A percentile compares a stretch with the other conserved stretches of the same genome.
Conservation (phyloP, 2,888 invertebrate genomes). For the Deroplatys truncata region DNA sequence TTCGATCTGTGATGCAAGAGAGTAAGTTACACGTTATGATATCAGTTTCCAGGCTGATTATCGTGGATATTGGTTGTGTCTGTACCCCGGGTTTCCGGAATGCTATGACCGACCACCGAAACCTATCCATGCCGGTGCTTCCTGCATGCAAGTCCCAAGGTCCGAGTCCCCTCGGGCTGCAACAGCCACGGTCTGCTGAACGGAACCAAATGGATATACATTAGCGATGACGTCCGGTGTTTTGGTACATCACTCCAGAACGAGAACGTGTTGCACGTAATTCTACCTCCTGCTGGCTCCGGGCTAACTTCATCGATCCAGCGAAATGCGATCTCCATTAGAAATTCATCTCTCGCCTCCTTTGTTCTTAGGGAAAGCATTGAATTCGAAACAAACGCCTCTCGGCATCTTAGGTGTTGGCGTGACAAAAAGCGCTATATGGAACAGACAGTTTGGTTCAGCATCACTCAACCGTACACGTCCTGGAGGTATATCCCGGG, state of each 20-base stretch:
- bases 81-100: too few species aligned
- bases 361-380: not conserved
- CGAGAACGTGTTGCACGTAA: not conserved
- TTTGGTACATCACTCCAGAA: not conserved
- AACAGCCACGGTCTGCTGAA: not conserved
- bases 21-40: too few species aligned
- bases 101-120: not conserved
- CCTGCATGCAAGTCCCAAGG: not conserved
- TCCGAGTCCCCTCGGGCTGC: not conserved
- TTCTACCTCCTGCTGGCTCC: not conserved
- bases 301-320: not conserved
- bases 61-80: too few species aligned
- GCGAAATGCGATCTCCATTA: not conserved
- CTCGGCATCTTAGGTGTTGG: too few species aligned
- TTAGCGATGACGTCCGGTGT: not conserved
- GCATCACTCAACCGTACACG: too few species aligned
- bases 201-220: not conserved
- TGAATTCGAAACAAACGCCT: not conserved
- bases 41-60: too few species aligned
- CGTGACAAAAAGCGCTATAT: too few species aligned
- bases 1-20: too few species aligned
- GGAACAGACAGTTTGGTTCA: too few species aligned
- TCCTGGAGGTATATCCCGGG: too few species aligned
- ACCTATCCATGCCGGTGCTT: not conserved
- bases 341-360: not conserved